Percentiles rank a stretch among this genome's conserved stretches.
phyloP scores from a whole-genome alignment of 2,888 invertebrate genomes.

The Marronus borbonicus region DNA sequence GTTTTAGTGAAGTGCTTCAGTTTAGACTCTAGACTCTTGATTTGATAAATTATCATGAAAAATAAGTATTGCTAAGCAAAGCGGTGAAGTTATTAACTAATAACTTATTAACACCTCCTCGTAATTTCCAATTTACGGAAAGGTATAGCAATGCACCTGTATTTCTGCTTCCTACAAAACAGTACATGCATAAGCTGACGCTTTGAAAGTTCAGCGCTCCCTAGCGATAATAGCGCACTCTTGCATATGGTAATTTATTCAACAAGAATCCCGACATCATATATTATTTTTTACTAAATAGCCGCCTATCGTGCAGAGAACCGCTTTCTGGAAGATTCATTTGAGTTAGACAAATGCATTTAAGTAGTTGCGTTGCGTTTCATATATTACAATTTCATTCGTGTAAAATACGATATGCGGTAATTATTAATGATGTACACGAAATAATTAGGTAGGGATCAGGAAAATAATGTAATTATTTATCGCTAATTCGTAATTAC shows the following conservation, averaged over 20 bases:
- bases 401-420: background rate
- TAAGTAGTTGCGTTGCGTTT: background rate
- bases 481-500: slow-evolving; percentile 22
- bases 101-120: no score
- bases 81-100: no score
- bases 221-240: slow-evolving; percentile 42
- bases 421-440: background rate
- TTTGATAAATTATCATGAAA: no score
- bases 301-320: slow-evolving; percentile 23
- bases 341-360: slow-evolving; percentile 1
- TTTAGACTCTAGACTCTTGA: no score
- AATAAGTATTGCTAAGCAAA: no score
- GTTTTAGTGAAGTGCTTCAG: no score
- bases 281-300: slow-evolving; percentile 32
- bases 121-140: no score
- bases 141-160: background rate
- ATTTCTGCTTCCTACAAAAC: background rate
- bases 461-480: background rate
- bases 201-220: slow-evolving; percentile 50
- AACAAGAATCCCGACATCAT: slow-evolving; percentile 20
- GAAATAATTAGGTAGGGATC: no score
- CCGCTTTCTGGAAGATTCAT: slow-evolving; percentile 16
- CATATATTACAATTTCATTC: background rate
- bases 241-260: slow-evolving; percentile 51
- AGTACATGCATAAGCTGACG: slow-evolving; percentile 5